Percentiles rank a stretch among this genome's conserved stretches.
These are phyloP conservation scores for Clinocottus analis DNA, from an alignment of 2,113 vertebrate species.

Conservation along the genomic window DNA sequence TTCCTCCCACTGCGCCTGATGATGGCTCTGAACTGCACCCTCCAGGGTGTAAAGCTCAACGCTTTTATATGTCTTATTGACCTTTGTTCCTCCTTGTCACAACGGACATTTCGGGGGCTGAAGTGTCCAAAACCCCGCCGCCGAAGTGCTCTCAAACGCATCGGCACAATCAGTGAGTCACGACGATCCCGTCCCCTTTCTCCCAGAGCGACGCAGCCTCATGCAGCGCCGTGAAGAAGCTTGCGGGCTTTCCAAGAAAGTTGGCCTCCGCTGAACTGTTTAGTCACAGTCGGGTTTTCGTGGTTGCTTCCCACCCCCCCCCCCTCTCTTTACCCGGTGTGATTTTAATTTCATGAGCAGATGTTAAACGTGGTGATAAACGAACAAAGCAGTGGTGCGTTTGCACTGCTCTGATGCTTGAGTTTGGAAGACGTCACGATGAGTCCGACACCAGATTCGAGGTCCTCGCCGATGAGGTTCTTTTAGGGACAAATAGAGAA, in stretches of 20 bases:
- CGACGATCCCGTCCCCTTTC: conserved; percentile 29
- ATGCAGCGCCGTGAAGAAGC: conserved; percentile 57
- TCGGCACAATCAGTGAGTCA: conserved; percentile 55
- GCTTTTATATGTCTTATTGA: no score
- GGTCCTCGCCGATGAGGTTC: no score
- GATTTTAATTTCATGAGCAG: conserved; percentile 41
- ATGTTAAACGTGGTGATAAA: conserved; percentile 48
- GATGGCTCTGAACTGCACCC: background rate
- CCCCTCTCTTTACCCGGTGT: background rate
- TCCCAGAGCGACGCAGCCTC: conserved; percentile 40
- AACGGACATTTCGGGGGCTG: background rate
- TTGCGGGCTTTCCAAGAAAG: conserved; percentile 45
- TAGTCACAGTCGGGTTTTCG: conserved; percentile 55
- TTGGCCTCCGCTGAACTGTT: conserved; percentile 54
- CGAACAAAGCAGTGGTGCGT: conserved; percentile 4
- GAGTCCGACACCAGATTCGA: background rate
- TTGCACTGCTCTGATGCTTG: background rate
- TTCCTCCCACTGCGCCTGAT: background rate
- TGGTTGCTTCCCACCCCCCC: conserved; percentile 40
- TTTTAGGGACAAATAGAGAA: background rate
- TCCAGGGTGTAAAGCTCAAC: background rate
- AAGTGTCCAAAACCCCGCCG: conserved; percentile 37
- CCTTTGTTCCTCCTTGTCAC: background rate
- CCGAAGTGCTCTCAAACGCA: conserved; percentile 31
- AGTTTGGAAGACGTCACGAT: background rate